Base-by-base conservation (phyloP, 2,113 vertebrate species). In the Condylura cristata region DNA sequence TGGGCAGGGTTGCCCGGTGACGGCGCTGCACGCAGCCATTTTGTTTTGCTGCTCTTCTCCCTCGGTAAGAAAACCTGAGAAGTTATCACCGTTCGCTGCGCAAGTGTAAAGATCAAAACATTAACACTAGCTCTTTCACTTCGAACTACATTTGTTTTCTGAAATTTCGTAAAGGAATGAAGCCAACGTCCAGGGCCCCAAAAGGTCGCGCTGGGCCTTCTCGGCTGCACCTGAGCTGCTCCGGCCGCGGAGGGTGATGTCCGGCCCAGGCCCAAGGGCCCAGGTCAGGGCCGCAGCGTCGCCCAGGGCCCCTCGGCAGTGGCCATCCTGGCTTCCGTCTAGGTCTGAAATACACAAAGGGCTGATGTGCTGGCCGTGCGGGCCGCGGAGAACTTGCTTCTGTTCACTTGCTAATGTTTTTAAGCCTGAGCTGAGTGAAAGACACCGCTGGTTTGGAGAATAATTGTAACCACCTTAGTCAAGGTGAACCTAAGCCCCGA, bases 1-100 rank as follows among this genome's bases (percentile, higher is more conserved):
- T 1, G 30, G 44, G 1, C 12, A 22, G 22, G 79, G 32, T 14
- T 18, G 12, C 12, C 1, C 39, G 16, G 17, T 0, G 28, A 58
- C 70, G 44, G 53, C 20, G 30, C 34, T 6, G 41, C 30, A 44
- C 22, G 32, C 22, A 32, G 5, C 20, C 22, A 0, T 20, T 51
- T 34, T 72, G 53, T 14, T 34, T 76, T 70, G 5, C 8, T 28
- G 9, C 24, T 10, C n/a, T 28, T 39, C 37, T 63, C 39, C 0
- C 3, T 58, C 85, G 48, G 3, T 28, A 46, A 83, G 34, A 41
- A 89, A 78, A 63, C 24, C 61, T 41, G 18, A 22, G 51, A 39
- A 44, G 24, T 65, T 41, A 44, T 30, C 22, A 8, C 20, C 84
- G 44, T 46, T 56, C 2, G 24, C 3, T 20, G 3, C 39, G 9